Percentiles rank a stretch among this genome's conserved stretches.
Conservation (phyloP, 2,797 vertebrate species). For the Pampus argenteus region DNA sequence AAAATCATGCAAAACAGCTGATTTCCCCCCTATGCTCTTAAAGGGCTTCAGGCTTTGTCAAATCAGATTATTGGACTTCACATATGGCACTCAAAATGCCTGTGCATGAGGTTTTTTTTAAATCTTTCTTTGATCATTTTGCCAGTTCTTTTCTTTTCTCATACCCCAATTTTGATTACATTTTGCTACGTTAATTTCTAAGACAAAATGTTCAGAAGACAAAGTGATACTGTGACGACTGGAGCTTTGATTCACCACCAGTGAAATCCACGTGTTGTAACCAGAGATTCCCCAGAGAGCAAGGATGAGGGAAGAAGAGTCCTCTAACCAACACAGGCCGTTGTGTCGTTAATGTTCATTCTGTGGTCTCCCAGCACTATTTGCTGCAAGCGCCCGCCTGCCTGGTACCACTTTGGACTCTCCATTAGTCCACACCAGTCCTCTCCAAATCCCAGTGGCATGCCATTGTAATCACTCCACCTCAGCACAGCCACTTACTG, state of each 20-base stretch:
- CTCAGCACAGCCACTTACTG: slow-evolving; percentile 5
- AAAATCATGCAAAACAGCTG: slow-evolving; percentile 41
- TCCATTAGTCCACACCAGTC: slow-evolving; percentile 66
- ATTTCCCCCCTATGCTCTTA: slow-evolving; percentile 40
- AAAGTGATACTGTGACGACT: slow-evolving; percentile 34
- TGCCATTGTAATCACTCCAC: slow-evolving; percentile 51
- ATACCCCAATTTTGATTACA: slow-evolving; percentile 12
- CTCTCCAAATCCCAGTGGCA: slow-evolving; percentile 64
- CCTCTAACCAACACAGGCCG: slow-evolving; percentile 59
- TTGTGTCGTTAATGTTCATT: slow-evolving; percentile 62
- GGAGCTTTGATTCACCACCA: slow-evolving; percentile 58
- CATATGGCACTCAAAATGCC: slow-evolving; percentile 52
- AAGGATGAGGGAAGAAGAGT: slow-evolving; percentile 43
- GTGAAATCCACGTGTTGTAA: slow-evolving; percentile 66
- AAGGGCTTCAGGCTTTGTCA: slow-evolving; percentile 48
- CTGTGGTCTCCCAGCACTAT: slow-evolving; percentile 69
- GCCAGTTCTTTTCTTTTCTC: background rate
- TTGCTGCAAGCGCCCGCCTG: slow-evolving; percentile 72
- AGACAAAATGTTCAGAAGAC: slow-evolving; percentile 15
- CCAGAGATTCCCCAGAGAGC: slow-evolving; percentile 65
- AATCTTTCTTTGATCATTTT: slow-evolving; percentile 30
- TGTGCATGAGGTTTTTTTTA: slow-evolving; percentile 36
- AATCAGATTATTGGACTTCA: slow-evolving; percentile 59
- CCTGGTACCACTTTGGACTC: slow-evolving; percentile 74
- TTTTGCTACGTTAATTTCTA: slow-evolving; percentile 19